These are phyloP conservation scores for Hypomecis punctinalis DNA, from an alignment of 2,888 invertebrate species.

Conservation along the genomic window DNA sequence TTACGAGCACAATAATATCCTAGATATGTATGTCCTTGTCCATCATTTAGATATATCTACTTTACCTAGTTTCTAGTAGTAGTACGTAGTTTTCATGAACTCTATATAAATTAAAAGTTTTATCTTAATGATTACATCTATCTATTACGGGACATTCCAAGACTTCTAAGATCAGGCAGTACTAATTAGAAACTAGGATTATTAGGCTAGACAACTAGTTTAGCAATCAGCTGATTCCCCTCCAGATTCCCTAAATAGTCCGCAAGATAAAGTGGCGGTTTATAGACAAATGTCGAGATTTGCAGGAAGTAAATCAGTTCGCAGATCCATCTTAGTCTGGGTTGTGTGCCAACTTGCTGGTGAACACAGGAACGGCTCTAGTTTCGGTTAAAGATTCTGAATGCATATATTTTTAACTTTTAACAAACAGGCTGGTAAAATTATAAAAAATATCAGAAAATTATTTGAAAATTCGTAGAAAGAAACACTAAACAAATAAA, in stretches of 20 bases:
- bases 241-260: slow-evolving; percentile 6
- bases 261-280: slow-evolving; percentile 5
- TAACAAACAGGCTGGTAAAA: too few species aligned
- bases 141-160: not conserved
- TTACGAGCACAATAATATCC: too few species aligned
- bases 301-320: slow-evolving; percentile 24
- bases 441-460: too few species aligned
- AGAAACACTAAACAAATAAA: too few species aligned
- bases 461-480: not conserved
- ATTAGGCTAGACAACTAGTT: slow-evolving; percentile 3
- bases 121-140: not conserved
- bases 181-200: slow-evolving; percentile 2
- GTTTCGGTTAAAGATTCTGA: too few species aligned
- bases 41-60: too few species aligned
- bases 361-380: not conserved
- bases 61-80: too few species aligned
- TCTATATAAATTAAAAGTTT: too few species aligned
- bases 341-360: slow-evolving; percentile 20
- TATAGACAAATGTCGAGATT: slow-evolving; percentile 12
- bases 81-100: too few species aligned
- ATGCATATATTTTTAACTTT: too few species aligned
- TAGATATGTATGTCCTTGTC: too few species aligned
- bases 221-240: slow-evolving; percentile 13
- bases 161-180: not conserved
- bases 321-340: slow-evolving; percentile 16